Conservation (phyloP, 1,140 invertebrate species). For the Pinna nobilis region DNA sequence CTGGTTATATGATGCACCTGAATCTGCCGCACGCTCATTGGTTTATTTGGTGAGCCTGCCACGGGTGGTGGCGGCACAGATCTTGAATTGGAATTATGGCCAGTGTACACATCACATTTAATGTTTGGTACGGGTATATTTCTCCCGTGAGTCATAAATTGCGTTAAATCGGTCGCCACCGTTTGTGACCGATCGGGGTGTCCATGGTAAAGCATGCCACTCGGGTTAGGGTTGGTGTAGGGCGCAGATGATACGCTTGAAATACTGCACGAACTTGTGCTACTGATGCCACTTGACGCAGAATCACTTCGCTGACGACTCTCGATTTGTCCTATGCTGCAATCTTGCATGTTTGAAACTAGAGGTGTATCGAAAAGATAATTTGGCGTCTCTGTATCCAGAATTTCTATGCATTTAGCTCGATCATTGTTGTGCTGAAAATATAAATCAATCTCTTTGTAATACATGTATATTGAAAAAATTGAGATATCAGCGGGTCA, state of each 20-base stretch:
- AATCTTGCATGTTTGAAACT: constrained; percentile 19
- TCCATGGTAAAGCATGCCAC: not conserved
- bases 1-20: constrained; percentile 18
- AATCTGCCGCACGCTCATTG: constrained; percentile 21
- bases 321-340: constrained; percentile 21
- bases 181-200: too few relatives aligned
- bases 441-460: too few relatives aligned
- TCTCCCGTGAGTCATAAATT: too few relatives aligned
- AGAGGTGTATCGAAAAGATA: constrained; percentile 35
- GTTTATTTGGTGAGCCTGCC: too few relatives aligned
- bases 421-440: constrained; percentile 53
- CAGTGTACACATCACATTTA: not conserved
- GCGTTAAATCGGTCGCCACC: too few relatives aligned
- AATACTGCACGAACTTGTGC: constrained; percentile 39
- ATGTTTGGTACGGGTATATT: not conserved
- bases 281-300: constrained; percentile 43
- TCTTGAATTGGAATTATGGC: constrained; percentile 7
- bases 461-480: too few relatives aligned
- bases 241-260: constrained; percentile 31
- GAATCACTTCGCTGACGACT: constrained; percentile 41
- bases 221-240: constrained; percentile 5
- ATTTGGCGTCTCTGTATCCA: constrained; percentile 44
- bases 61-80: not conserved
- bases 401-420: constrained; percentile 45
- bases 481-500: too few relatives aligned